Evolutionary conservation across 2,888 invertebrate genomes (phyloP).

Genomic region (Marronus borbonicus): DNA sequence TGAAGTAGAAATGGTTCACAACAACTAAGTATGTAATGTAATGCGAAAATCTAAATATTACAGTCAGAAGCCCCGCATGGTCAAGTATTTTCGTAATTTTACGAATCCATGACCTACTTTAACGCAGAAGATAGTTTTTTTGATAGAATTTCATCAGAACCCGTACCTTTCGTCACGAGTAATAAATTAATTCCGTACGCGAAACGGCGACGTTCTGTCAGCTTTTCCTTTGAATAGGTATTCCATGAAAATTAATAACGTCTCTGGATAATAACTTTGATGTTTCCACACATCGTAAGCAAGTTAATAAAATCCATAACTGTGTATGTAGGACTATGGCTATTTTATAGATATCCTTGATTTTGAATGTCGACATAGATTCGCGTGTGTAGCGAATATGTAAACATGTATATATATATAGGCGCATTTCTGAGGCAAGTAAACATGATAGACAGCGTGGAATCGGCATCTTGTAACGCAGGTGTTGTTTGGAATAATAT

Average conservation of each 20-base stretch:
- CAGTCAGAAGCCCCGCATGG: not conserved
- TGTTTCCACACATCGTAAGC: not conserved
- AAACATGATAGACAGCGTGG: not conserved
- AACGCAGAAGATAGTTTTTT: not conserved
- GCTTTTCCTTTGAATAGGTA: not conserved
- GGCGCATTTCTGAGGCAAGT: not conserved
- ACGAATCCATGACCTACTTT: conserved; percentile 23
- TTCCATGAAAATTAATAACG: not conserved
- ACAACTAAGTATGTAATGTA: not conserved
- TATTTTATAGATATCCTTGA: not conserved
- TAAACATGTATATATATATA: not conserved
- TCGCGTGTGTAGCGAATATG: not conserved
- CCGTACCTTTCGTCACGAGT: not conserved
- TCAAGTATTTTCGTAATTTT: conserved; percentile 7
- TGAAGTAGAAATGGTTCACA: not conserved
- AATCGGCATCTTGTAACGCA: not conserved
- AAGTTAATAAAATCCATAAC: not conserved
- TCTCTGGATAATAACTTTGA: not conserved
- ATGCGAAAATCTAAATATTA: not conserved
- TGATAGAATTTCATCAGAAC: conserved; percentile 11
- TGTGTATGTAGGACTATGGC: not conserved
- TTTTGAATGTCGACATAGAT: conserved; percentile 4
- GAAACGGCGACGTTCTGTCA: not conserved
- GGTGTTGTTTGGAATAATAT: not conserved
- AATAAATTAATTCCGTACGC: not conserved